Percentiles rank a stretch among this genome's conserved stretches.
These are phyloP conservation scores for Standfussiana lucernea DNA, from an alignment of 2,888 invertebrate species.

Conservation along the genomic window DNA sequence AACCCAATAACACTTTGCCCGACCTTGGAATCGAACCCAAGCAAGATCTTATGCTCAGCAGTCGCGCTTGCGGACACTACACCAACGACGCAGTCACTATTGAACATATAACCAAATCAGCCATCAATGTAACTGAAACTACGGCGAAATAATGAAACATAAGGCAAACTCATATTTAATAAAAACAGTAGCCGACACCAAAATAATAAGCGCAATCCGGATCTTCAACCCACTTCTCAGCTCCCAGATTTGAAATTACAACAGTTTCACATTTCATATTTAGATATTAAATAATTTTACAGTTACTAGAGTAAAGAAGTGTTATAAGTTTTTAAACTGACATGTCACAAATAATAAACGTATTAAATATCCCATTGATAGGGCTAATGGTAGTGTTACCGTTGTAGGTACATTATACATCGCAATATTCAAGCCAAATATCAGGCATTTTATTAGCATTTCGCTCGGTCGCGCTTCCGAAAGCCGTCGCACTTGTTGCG, in stretches of 20 bases:
- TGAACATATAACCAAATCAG: too few relatives aligned
- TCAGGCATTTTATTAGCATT: constrained; percentile 15
- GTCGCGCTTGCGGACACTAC: not conserved
- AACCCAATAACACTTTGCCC: not conserved
- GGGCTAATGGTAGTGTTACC: not conserved
- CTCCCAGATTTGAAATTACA: not conserved
- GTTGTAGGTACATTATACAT: not conserved
- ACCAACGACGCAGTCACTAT: not conserved
- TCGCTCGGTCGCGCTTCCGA: not conserved
- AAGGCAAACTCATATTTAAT: too few relatives aligned
- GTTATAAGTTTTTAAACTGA: not conserved
- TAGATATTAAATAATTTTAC: not conserved
- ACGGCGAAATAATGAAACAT: not conserved
- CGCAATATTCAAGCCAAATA: not conserved
- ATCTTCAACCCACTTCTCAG: not conserved
- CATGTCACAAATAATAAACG: not conserved
- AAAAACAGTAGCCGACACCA: too few relatives aligned
- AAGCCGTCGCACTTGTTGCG: constrained; percentile 33
- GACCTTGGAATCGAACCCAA: not conserved
- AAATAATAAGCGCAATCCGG: not conserved
- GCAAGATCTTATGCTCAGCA: not conserved
- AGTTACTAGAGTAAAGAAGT: not conserved
- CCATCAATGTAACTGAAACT: too few relatives aligned
- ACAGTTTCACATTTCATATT: not conserved
- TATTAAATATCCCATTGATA: not conserved